Conservation (phyloP, 2,888 invertebrate genomes). For the Eupithecia abbreviata region DNA sequence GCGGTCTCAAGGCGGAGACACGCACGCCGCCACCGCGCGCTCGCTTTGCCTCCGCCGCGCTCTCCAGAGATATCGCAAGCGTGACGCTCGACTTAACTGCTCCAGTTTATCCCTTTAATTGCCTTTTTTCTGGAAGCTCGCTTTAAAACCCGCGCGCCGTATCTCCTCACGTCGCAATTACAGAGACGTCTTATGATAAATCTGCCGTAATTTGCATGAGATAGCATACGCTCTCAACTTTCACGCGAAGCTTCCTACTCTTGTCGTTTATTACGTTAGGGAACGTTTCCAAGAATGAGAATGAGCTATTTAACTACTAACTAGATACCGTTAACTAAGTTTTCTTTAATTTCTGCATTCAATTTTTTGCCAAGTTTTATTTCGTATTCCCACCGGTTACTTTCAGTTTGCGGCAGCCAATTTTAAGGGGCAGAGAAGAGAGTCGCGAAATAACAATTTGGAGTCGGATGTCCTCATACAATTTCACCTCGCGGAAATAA, state of each 20-base stretch:
- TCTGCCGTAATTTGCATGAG: conserved; percentile 84
- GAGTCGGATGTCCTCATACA: conserved; percentile 69
- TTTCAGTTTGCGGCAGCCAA: conserved; percentile 51
- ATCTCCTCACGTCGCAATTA: conserved; percentile 84
- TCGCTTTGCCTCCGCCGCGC: conserved; percentile 42
- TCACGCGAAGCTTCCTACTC: conserved; percentile 81
- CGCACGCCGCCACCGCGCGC: conserved; percentile 57
- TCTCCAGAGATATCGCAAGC: conserved; percentile 72
- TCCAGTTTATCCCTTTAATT: conserved; percentile 83
- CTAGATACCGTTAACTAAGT: conserved; percentile 73
- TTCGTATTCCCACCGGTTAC: conserved; percentile 46
- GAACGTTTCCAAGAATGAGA: conserved; percentile 81
- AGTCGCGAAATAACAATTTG: conserved; percentile 71
- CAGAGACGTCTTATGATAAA: conserved; percentile 84
- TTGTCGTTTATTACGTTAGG: conserved; percentile 82
- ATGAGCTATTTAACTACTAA: conserved; percentile 81
- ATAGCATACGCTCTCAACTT: conserved; percentile 84
- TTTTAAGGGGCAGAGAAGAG: conserved; percentile 50
- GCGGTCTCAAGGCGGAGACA: conserved; percentile 65
- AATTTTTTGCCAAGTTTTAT: conserved; percentile 52
- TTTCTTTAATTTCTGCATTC: conserved; percentile 56
- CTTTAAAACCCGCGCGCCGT: conserved; percentile 78
- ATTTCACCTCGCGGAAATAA: conserved; percentile 77
- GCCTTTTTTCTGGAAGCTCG: conserved; percentile 81
- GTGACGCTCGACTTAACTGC: conserved; percentile 78